Percentiles rank a stretch among this genome's conserved stretches.
Evolutionary conservation across 1,140 invertebrate genomes (phyloP).

Genomic region (Matsumurasca onukii): DNA sequence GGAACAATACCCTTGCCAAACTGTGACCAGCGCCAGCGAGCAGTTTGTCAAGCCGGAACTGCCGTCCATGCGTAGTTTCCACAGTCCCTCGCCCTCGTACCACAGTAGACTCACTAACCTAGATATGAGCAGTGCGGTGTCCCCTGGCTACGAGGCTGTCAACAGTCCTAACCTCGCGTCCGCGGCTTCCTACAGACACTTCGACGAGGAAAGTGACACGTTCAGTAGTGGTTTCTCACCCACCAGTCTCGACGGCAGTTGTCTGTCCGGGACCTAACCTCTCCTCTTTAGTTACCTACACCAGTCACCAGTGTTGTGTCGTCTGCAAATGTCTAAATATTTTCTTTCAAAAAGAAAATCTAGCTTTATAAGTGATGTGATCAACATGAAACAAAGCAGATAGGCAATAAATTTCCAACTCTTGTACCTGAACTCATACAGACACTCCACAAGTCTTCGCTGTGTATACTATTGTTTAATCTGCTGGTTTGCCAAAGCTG

Average conservation of each 20-base stretch:
- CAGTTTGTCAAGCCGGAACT: slow-evolving; percentile 23
- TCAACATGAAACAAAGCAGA: background rate
- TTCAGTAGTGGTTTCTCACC: slow-evolving; percentile 25
- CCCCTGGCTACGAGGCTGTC: slow-evolving; percentile 31
- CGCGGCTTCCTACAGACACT: slow-evolving; percentile 25
- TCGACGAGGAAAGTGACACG: slow-evolving; percentile 23
- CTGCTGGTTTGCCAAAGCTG: background rate
- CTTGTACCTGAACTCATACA: background rate
- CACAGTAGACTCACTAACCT: slow-evolving; percentile 22
- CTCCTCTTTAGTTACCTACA: background rate
- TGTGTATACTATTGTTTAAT: background rate
- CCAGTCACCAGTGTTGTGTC: background rate
- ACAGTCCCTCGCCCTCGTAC: background rate
- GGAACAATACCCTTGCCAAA: slow-evolving; percentile 28
- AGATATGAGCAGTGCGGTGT: slow-evolving; percentile 25
- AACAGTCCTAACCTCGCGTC: slow-evolving; percentile 32
- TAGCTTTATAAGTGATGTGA: background rate
- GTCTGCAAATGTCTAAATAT: background rate
- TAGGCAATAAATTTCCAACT: background rate
- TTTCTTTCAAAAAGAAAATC: background rate
- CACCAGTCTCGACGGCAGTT: background rate
- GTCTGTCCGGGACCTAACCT: background rate
- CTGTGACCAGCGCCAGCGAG: slow-evolving; percentile 12
- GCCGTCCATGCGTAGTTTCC: background rate
- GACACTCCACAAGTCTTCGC: background rate